A percentile compares a stretch with the other conserved stretches of the same genome.
These are phyloP conservation scores for Melanchra persicariae DNA, from an alignment of 2,888 invertebrate species.

Conservation along the genomic window DNA sequence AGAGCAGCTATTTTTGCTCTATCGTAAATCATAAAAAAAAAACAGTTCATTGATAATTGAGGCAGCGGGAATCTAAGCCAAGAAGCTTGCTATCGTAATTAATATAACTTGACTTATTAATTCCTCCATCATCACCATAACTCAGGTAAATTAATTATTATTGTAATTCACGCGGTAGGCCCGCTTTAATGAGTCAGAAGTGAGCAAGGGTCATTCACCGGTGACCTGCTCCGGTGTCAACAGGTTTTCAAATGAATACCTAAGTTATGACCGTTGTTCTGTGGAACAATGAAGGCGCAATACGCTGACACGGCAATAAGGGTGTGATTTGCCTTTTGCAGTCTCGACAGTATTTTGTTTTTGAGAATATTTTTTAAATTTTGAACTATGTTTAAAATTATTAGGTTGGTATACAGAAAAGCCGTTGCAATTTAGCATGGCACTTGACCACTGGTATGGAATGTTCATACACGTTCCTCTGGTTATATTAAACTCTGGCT, in stretches of 20 bases:
- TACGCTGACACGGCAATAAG: constrained; percentile 35
- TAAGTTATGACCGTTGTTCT: constrained; percentile 29
- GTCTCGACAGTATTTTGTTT: constrained; percentile 6
- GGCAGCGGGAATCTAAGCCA: not conserved
- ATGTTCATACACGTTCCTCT: too few species aligned
- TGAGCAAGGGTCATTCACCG: constrained; percentile 48
- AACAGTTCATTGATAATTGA: not conserved
- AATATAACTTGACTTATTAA: not conserved
- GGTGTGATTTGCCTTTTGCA: constrained; percentile 39
- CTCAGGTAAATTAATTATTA: constrained; percentile 4
- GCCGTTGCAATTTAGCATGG: too few species aligned
- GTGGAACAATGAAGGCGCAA: constrained; percentile 35
- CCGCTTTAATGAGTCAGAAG: constrained; percentile 35
- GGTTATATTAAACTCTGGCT: too few species aligned
- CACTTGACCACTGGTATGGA: too few species aligned
- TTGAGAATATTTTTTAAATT: not conserved
- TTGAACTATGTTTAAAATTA: not conserved
- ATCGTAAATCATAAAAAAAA: too few species aligned
- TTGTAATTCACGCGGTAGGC: not conserved
- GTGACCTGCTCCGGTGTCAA: constrained; percentile 42
- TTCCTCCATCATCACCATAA: not conserved
- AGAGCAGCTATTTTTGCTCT: too few species aligned
- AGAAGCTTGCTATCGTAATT: not conserved
- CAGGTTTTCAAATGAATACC: constrained; percentile 50
- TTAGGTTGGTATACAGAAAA: too few species aligned